These are phyloP conservation scores for Rhinophrynus dorsalis DNA, from an alignment of 2,797 vertebrate genomes.

Conservation along the genomic window DNA sequence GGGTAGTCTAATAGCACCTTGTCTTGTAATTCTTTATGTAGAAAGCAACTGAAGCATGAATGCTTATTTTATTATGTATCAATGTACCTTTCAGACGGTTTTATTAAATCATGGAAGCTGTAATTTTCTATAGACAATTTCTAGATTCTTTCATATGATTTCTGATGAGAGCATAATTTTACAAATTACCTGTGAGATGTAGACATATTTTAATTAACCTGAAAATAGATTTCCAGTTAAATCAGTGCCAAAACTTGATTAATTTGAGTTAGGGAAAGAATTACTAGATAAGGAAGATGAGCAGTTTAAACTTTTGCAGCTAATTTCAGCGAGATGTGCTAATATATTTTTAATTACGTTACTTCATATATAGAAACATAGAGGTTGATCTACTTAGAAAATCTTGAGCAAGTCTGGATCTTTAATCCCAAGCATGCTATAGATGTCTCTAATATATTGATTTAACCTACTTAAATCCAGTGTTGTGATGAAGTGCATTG, in stretches of 20 bases:
- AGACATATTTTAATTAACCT: slow-evolving; percentile 50
- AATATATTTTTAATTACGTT: background rate
- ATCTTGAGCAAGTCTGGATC: too few species aligned
- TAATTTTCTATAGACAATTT: slow-evolving; percentile 42
- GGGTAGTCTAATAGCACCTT: too few species aligned
- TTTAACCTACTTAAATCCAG: too few species aligned
- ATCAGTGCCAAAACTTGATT: slow-evolving; percentile 46
- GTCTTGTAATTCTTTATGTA: too few species aligned
- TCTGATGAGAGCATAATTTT: slow-evolving; percentile 39
- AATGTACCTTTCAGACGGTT: too few species aligned
- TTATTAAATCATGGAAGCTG: slow-evolving; percentile 31
- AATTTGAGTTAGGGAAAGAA: slow-evolving; percentile 35
- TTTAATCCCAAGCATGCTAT: too few species aligned
- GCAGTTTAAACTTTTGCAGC: background rate
- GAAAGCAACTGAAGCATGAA: too few species aligned
- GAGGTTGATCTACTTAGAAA: too few species aligned
- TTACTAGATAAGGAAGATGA: slow-evolving; percentile 32
- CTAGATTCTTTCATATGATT: slow-evolving; percentile 40
- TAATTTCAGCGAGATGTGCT: background rate
- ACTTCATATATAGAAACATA: too few species aligned
- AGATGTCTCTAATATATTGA: too few species aligned
- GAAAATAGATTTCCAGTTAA: slow-evolving; percentile 46
- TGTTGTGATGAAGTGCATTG: too few species aligned
- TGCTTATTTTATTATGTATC: too few species aligned
- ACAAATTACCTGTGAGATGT: slow-evolving; percentile 46